Conservation (phyloP, 2,113 vertebrate genomes). For the Cryptotis parvus region DNA sequence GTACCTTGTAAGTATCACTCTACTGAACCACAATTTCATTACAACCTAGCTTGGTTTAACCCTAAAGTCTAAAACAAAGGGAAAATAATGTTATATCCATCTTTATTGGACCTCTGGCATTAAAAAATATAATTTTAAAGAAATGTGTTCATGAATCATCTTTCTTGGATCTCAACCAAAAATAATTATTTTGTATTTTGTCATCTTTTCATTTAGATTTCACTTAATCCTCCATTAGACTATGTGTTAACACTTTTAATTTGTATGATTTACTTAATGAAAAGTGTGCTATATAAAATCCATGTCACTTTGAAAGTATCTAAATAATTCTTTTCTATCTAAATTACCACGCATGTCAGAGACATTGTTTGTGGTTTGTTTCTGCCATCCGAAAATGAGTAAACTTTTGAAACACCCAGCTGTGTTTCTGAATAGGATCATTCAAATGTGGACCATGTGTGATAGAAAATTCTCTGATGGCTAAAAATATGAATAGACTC, state of each 20-base stretch:
- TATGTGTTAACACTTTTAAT: conserved; percentile 61
- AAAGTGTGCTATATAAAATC: conserved; percentile 51
- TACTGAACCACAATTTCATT: neutral
- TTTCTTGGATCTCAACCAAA: conserved; percentile 46
- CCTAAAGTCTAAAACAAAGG: neutral
- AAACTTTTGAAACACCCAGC: conserved; percentile 52
- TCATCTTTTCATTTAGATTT: conserved; percentile 52
- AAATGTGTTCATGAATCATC: conserved; percentile 16
- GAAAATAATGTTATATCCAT: neutral
- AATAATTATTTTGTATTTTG: conserved; percentile 51
- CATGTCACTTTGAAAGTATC: conserved; percentile 48
- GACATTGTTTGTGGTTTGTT: conserved; percentile 65
- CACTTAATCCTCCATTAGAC: conserved; percentile 51
- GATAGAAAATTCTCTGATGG: conserved; percentile 19
- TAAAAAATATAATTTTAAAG: conserved; percentile 38
- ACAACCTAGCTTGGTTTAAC: neutral
- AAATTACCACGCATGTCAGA: conserved; percentile 65
- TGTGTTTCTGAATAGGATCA: conserved; percentile 36
- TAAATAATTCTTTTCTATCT: conserved; percentile 50
- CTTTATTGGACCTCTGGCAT: neutral
- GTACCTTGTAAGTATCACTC: neutral
- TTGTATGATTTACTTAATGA: conserved; percentile 65
- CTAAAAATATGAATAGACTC: conserved; percentile 12
- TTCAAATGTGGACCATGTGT: conserved; percentile 65
- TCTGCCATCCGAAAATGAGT: conserved; percentile 60